phyloP scores from a whole-genome alignment of 2,113 vertebrate species.

The Coreoperca whiteheadi region DNA sequence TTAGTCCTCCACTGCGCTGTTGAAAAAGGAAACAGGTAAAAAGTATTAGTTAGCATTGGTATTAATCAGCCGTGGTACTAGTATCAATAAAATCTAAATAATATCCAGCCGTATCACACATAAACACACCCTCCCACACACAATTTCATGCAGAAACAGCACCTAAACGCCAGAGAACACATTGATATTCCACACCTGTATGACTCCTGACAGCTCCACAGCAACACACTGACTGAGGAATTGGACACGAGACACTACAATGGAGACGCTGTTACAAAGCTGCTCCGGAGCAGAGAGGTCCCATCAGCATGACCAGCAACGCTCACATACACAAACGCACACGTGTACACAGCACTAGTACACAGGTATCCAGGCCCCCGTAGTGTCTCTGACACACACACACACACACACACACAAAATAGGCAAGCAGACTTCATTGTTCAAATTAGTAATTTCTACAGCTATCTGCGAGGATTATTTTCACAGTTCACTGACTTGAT shows the following conservation, averaged over 20 bases:
- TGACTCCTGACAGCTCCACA: constrained; percentile 75
- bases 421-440: not conserved
- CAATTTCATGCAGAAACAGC: constrained; percentile 56
- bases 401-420: constrained; percentile 4
- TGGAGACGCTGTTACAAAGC: constrained; percentile 69
- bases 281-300: constrained; percentile 66
- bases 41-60: constrained; percentile 4
- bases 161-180: constrained; percentile 62
- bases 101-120: constrained; percentile 1
- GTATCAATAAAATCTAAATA: constrained; percentile 38
- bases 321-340: constrained; percentile 50
- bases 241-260: constrained; percentile 77
- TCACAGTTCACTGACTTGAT: constrained; percentile 1
- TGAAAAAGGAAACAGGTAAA: not conserved
- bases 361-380: constrained; percentile 23
- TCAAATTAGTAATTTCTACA: not conserved
- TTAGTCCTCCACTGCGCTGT: not conserved
- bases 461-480: not conserved
- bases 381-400: constrained; percentile 27
- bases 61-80: constrained; percentile 6
- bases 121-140: constrained; percentile 25
- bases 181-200: constrained; percentile 79
- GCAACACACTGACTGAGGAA: constrained; percentile 74
- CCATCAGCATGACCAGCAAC: constrained; percentile 59
- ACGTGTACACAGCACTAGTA: constrained; percentile 5